These are phyloP conservation scores for Cryptosula pallasiana DNA, from an alignment of 2,888 invertebrate species.

Conservation along the genomic window DNA sequence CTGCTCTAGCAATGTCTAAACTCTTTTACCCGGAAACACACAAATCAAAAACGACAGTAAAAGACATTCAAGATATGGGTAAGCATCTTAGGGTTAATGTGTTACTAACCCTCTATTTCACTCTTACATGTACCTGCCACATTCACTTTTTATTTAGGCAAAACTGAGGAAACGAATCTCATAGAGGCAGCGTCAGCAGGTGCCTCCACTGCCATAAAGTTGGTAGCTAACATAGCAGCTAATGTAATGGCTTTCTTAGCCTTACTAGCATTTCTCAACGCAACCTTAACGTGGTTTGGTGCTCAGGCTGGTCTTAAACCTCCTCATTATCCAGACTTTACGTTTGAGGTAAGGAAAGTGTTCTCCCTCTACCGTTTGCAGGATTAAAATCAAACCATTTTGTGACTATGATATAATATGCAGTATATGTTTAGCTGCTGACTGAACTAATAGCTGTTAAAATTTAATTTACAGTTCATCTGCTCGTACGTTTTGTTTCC, in stretches of 20 bases:
- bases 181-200: conserved; percentile 88
- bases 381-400: neutral
- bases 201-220: conserved; percentile 70
- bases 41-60: conserved; percentile 26
- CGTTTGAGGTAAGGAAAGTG: conserved; percentile 41
- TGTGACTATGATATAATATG: neutral
- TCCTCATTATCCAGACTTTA: conserved; percentile 32
- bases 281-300: conserved; percentile 74
- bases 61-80: conserved; percentile 65
- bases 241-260: conserved; percentile 90
- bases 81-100: no score
- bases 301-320: conserved; percentile 42
- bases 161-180: conserved; percentile 67
- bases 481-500: conserved; percentile 85
- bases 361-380: no score
- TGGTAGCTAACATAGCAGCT: conserved; percentile 80
- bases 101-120: no score
- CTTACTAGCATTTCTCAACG: conserved; percentile 77
- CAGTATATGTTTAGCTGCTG: neutral
- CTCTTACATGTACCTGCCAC: no score
- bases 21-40: conserved; percentile 29
- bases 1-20: conserved; percentile 27
- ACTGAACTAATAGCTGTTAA: neutral
- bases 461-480: conserved; percentile 51
- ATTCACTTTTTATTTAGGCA: neutral